Base-by-base conservation (phyloP, 1,140 invertebrate genomes). In the Scaptodrosophila lebanonensis region DNA sequence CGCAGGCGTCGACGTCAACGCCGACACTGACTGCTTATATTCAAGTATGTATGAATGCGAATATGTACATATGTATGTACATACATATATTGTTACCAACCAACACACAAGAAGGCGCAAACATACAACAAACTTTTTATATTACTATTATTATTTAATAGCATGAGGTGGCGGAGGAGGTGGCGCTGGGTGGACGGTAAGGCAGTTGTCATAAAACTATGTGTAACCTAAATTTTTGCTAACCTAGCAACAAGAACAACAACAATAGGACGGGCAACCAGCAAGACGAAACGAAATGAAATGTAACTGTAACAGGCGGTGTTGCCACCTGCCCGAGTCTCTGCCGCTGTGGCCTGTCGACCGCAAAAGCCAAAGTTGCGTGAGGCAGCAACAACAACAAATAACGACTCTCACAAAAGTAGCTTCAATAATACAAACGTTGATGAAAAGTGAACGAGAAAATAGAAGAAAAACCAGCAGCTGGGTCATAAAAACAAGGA, bases 31-130 rank as follows among this genome's bases (percentile, higher is more conserved):
- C 8, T 47, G 13, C n/a, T n/a, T n/a, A n/a, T n/a, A n/a, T n/a
- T n/a, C n/a, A n/a, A n/a, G n/a, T n/a, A n/a, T n/a, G n/a, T n/a
- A n/a, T n/a, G n/a, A n/a, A n/a, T n/a, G n/a, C n/a, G n/a, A n/a
- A n/a, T n/a, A n/a, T n/a, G n/a, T n/a, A n/a, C n/a, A n/a, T n/a
- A n/a, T n/a, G n/a, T n/a, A n/a, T n/a, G n/a, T n/a, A n/a, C n/a
- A n/a, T n/a, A n/a, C n/a, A n/a, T n/a, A n/a, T n/a, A 59, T 60
- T 67, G 68, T 72, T 72, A 68, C 68, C 51, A 71, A 50, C 68
- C 57, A 62, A 62, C 59, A n/a, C 42, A 29, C 30, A 33, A 33
- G 61, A 30, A 22, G 38, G 60, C 56, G 32, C 40, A 49, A 18
- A 58, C 22, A 51, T 15, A 35, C 53, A 51, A 25, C 20, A 42